A percentile compares a stretch with the other conserved stretches of the same genome.
Conservation (phyloP, 2,888 invertebrate species). For the Cerastis rubricosa region DNA sequence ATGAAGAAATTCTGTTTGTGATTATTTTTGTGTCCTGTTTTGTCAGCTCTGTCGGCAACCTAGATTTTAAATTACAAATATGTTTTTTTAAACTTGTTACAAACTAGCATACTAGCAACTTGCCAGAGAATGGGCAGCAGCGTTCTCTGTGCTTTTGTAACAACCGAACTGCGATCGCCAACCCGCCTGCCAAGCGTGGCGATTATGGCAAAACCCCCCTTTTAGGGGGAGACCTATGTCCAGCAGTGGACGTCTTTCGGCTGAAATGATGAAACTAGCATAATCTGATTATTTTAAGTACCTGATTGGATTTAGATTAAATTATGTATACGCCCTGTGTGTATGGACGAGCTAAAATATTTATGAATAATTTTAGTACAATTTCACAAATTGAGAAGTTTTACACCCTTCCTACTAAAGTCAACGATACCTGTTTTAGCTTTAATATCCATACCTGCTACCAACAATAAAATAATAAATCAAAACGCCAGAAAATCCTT, state of each 20-base stretch:
- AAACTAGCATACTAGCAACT: neutral
- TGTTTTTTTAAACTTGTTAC: neutral
- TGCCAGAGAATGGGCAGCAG: too few relatives aligned
- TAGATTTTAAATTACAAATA: neutral
- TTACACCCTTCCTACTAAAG: constrained; percentile 14
- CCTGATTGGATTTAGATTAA: neutral
- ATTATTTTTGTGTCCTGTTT: neutral
- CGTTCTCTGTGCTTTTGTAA: too few relatives aligned
- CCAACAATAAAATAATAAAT: constrained; percentile 58
- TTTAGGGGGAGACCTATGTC: too few relatives aligned
- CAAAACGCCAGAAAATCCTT: constrained; percentile 61
- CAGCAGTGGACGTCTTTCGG: too few relatives aligned
- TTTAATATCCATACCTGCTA: constrained; percentile 54
- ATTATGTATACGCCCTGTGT: neutral
- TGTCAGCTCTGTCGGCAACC: neutral
- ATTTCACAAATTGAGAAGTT: constrained; percentile 1
- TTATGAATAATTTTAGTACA: neutral
- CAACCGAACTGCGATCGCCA: too few relatives aligned
- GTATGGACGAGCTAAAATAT: neutral
- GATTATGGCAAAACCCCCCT: too few relatives aligned
- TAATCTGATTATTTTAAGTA: neutral
- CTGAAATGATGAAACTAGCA: too few relatives aligned
- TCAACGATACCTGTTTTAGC: constrained; percentile 41
- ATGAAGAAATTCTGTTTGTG: neutral
- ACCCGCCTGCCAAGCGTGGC: too few relatives aligned